phyloP scores from a whole-genome alignment of 2,113 vertebrate genomes.

The Istiophorus platypterus region DNA sequence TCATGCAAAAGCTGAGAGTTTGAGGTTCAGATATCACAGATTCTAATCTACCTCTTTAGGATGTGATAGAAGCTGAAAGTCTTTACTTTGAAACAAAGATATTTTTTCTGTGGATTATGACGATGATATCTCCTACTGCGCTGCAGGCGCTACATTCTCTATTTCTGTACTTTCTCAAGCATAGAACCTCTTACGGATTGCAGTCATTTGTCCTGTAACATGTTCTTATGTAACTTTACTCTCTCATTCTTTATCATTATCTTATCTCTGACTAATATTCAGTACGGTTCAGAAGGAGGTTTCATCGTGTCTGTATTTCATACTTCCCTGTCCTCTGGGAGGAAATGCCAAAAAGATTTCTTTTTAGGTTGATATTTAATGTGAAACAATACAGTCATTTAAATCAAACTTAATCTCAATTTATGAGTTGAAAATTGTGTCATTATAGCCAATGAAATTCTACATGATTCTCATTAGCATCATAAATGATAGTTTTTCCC shows the following conservation, averaged over 20 bases:
- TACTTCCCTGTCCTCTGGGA: conserved; percentile 63
- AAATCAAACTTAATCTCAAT: conserved; percentile 66
- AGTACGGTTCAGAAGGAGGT: conserved; percentile 59
- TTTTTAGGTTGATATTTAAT: conserved; percentile 77
- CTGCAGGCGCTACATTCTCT: conserved; percentile 75
- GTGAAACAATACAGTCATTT: conserved; percentile 63
- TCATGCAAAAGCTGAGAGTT: conserved; percentile 43
- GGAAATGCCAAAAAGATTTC: conserved; percentile 66
- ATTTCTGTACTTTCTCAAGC: conserved; percentile 76
- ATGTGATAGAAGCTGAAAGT: conserved; percentile 59
- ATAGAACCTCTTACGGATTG: conserved; percentile 71
- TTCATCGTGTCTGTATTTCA: conserved; percentile 68
- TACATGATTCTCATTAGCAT: conserved; percentile 42
- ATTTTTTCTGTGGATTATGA: conserved; percentile 73
- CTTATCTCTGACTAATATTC: conserved; percentile 72
- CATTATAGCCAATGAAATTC: conserved; percentile 48
- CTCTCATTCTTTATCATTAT: conserved; percentile 70
- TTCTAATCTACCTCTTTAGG: conserved; percentile 76
- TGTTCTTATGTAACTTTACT: conserved; percentile 77
- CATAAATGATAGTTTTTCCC: conserved; percentile 63
- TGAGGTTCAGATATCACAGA: conserved; percentile 68
- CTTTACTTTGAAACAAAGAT: conserved; percentile 70
- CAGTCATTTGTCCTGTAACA: conserved; percentile 78
- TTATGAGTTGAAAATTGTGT: conserved; percentile 55
- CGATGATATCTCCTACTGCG: conserved; percentile 67